Percentiles rank a stretch among this genome's conserved stretches.
Conservation (phyloP, 2,113 vertebrate genomes). For the Oreotragus oreotragus region DNA sequence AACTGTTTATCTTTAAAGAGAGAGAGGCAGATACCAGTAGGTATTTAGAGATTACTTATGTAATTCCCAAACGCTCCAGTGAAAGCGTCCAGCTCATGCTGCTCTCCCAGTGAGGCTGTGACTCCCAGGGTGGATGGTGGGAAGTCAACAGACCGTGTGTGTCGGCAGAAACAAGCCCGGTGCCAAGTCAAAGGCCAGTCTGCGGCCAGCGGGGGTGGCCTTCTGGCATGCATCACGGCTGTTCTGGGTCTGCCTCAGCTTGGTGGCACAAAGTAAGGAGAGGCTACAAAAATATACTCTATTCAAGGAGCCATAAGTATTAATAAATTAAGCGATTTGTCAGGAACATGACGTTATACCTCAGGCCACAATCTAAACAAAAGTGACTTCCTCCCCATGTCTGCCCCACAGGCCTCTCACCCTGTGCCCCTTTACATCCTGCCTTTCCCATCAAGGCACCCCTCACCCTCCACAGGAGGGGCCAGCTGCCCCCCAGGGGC, state of each 20-base stretch:
- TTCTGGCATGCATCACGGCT: neutral
- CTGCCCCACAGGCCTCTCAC: neutral
- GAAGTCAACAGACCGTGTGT: fast-evolving
- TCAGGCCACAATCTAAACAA: neutral
- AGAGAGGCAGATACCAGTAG: neutral
- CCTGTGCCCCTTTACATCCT: neutral
- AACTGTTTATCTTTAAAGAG: neutral
- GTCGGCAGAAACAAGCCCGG: fast-evolving
- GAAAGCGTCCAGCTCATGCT: neutral
- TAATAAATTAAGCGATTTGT: neutral
- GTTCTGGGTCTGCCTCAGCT: neutral
- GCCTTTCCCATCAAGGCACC: neutral
- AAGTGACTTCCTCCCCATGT: neutral
- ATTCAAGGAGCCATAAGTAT: neutral
- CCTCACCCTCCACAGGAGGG: neutral
- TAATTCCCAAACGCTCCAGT: neutral
- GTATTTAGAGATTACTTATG: neutral
- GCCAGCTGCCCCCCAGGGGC: fast-evolving
- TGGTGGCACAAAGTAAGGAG: neutral
- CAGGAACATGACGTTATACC: neutral
- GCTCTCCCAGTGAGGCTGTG: neutral
- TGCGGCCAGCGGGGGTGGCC: neutral
- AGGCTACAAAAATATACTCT: neutral
- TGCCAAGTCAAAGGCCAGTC: neutral
- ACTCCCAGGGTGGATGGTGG: neutral